These are phyloP conservation scores for Clarias pachynema DNA, from an alignment of 2,797 vertebrate species.

Conservation along the genomic window DNA sequence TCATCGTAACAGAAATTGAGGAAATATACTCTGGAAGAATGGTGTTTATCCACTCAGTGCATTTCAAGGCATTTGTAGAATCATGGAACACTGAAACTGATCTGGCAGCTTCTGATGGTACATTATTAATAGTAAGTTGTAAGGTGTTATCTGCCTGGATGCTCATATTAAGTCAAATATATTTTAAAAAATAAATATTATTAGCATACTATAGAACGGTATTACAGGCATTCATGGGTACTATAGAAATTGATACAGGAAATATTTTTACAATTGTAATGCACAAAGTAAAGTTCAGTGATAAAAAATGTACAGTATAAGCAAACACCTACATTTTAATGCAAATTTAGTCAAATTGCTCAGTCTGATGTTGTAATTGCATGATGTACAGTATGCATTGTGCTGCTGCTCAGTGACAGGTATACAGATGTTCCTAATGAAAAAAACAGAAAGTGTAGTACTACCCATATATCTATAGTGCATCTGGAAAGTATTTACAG, in stretches of 20 bases:
- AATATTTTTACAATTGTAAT: not conserved
- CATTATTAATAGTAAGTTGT: not conserved
- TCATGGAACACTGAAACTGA: not conserved
- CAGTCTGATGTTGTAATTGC: not conserved
- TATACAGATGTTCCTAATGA: not conserved
- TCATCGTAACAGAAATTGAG: not conserved
- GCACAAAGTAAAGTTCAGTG: not conserved
- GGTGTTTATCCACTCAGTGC: not conserved
- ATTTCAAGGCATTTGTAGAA: not conserved
- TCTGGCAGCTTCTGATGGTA: not conserved
- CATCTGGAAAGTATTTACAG: too few relatives aligned
- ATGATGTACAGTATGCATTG: not conserved
- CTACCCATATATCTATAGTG: too few relatives aligned
- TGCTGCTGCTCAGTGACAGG: not conserved
- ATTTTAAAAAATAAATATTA: not conserved
- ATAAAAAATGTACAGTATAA: not conserved
- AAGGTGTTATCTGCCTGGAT: not conserved
- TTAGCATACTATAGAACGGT: not conserved
- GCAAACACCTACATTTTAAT: not conserved
- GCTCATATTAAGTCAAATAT: not conserved
- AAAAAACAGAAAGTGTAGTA: not conserved
- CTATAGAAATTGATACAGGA: not conserved
- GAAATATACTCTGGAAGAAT: not conserved
- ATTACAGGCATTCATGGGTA: not conserved
- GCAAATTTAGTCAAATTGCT: not conserved